Percentiles rank a stretch among this genome's conserved stretches.
phyloP scores from a whole-genome alignment of 2,888 invertebrate species.

The Athrips mouffetella region DNA sequence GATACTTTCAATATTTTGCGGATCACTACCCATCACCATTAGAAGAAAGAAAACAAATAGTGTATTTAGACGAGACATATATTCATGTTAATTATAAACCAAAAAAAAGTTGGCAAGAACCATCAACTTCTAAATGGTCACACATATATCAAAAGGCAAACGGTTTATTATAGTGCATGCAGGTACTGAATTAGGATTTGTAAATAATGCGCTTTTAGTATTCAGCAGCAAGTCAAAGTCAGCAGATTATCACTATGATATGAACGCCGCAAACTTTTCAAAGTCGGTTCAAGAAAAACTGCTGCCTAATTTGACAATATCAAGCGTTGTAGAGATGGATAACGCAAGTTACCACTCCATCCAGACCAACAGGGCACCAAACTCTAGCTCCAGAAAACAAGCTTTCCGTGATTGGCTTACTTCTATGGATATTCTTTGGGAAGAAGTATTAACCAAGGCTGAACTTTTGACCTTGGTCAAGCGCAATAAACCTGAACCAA shows the following conservation, averaged over 20 bases:
- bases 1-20: too few relatives aligned
- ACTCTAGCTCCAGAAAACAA: neutral
- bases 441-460: neutral
- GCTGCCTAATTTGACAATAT: neutral
- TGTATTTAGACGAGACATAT: constrained; percentile 4
- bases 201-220: constrained; percentile 13
- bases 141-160: constrained; percentile 15
- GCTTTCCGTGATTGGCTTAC: neutral
- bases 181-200: constrained; percentile 18
- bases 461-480: neutral
- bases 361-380: constrained; percentile 3
- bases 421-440: neutral
- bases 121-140: neutral
- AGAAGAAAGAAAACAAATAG: neutral
- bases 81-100: neutral
- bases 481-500: neutral
- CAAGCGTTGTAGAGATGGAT: constrained; percentile 6
- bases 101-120: constrained; percentile 1
- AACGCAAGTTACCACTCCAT: constrained; percentile 10
- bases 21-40: too few relatives aligned
- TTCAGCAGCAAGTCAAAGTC: constrained; percentile 15
- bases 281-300: constrained; percentile 14
- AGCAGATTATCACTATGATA: constrained; percentile 18
- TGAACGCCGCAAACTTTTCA: constrained; percentile 14
- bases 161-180: constrained; percentile 19